These are phyloP conservation scores for Jaculus jaculus DNA, from an alignment of 2,113 vertebrate species.

Conservation along the genomic window DNA sequence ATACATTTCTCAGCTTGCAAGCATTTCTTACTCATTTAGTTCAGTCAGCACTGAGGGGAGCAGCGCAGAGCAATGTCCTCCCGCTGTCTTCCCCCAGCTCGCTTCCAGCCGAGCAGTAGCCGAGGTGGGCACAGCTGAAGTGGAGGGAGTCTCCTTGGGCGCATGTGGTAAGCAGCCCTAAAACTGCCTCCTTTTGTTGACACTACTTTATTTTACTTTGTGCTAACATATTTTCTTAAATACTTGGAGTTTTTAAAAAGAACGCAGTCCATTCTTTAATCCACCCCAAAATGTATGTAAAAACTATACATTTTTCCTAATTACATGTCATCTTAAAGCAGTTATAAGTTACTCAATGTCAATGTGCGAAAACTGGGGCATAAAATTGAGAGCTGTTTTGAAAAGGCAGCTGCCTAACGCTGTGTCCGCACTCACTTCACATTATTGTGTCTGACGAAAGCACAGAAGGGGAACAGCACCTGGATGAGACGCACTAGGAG, in stretches of 20 bases:
- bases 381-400: not conserved
- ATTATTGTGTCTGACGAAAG: not conserved
- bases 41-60: not conserved
- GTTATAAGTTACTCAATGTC: not conserved
- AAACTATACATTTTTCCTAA: not conserved
- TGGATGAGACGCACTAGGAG: not conserved
- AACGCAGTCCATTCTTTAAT: not conserved
- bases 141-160: not conserved
- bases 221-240: slow-evolving; percentile 27
- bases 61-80: not conserved
- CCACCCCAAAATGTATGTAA: not conserved
- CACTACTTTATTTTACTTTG: not conserved
- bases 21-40: not conserved
- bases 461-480: not conserved
- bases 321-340: slow-evolving; percentile 13
- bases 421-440: not conserved
- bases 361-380: not conserved
- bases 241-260: not conserved
- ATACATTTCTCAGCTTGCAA: not conserved
- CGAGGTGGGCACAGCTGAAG: not conserved
- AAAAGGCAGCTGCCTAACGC: not conserved
- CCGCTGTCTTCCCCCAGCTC: not conserved
- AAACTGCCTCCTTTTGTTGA: slow-evolving; percentile 3
- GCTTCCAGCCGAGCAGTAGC: not conserved
- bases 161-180: not conserved